These are phyloP conservation scores for Hycleus phaleratus DNA, from an alignment of 1,140 invertebrate genomes.

Conservation along the genomic window DNA sequence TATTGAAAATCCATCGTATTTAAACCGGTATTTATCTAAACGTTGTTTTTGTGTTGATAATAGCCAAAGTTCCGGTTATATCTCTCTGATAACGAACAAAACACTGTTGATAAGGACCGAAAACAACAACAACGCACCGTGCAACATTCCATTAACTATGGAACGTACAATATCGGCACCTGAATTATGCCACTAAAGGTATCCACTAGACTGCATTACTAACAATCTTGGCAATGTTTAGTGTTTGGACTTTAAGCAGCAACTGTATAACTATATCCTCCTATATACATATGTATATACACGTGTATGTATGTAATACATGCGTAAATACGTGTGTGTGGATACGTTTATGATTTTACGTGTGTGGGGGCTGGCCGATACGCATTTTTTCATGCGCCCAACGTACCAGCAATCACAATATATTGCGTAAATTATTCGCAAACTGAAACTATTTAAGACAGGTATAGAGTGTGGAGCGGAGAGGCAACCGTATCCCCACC, in stretches of 20 bases:
- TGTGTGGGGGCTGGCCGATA: neutral
- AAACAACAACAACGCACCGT: conserved; percentile 11
- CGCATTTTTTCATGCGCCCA: conserved; percentile 7
- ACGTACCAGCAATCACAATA: conserved; percentile 14
- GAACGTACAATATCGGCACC: conserved; percentile 14
- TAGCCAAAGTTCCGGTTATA: conserved; percentile 12
- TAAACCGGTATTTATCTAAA: conserved; percentile 10
- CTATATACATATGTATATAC: too few relatives aligned
- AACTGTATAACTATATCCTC: conserved; percentile 5
- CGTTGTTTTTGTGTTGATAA: conserved; percentile 5
- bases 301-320: too few relatives aligned
- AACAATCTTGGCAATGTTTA: conserved; percentile 7
- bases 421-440: conserved; percentile 15
- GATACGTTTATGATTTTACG: too few relatives aligned
- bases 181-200: conserved; percentile 17
- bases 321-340: too few relatives aligned
- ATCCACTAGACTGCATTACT: conserved; percentile 8
- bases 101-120: conserved; percentile 17
- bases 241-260: conserved; percentile 7
- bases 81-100: conserved; percentile 16
- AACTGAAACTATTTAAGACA: conserved; percentile 15
- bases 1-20: neutral
- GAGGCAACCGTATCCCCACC: conserved; percentile 1
- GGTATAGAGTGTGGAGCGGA: neutral
- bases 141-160: conserved; percentile 15